Base-by-base conservation (phyloP, 2,113 vertebrate genomes). In the Dissostichus mawsoni region DNA sequence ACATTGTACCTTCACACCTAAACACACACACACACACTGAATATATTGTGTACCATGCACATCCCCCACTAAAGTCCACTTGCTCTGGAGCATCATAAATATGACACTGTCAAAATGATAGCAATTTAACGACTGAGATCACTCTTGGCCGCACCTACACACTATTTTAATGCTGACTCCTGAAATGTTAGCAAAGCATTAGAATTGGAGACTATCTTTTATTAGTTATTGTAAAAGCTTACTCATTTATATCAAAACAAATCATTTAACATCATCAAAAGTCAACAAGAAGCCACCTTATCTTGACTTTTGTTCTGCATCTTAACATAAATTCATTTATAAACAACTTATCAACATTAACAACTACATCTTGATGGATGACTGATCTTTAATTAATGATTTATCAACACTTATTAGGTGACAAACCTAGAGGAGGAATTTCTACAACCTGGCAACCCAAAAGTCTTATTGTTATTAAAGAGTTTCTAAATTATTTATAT, bases 11-110 rank as follows among this genome's bases (percentile, higher is more conserved):
- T 47, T 18, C 12, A 41, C 17, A n/a, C 14, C 6, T 25, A 58
- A 25, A 12, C 1, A 17, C n/a, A 57, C 18, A 20, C 36, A 3
- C 17, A 61, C 13, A 11, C 11, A 25, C 6, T 69, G 0, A 45
- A 41, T 51, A 4, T 23, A 71, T 78, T 64, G 65, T 56, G 55
- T 29, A 64, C 78, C 66, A 78, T 11, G 50, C 45, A 44, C 3
- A 16, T 29, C 25, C 56, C 16, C 62, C 64, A 62, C 53, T 72
- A 79, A 75, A 85, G 88, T 90, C 69, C 78, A 82, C 4, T 74
- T 56, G 23, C 23, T 2, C 52, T 48, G 29, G 33, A 53, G 36
- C n/a, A 36, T 85, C 65, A 69, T 90, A 90, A 90, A 92, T 83
- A 4, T 25, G 59, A 66, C 14, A 69, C 81, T 1, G 5, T 9